These are phyloP conservation scores for Acipenser ruthenus DNA, from an alignment of 2,797 vertebrate species.

Conservation along the genomic window DNA sequence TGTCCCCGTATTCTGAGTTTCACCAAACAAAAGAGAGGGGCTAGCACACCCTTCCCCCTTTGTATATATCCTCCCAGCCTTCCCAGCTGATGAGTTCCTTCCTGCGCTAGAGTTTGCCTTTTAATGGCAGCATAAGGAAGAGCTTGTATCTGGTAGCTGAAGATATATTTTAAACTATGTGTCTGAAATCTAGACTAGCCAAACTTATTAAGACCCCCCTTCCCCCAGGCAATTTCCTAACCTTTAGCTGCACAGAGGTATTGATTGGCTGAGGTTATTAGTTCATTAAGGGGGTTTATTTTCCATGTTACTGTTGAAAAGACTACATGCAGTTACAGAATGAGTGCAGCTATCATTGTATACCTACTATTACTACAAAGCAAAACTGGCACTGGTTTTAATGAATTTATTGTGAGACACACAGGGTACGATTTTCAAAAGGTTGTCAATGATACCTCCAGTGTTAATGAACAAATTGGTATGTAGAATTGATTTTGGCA, in stretches of 20 bases:
- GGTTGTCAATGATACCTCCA: too few relatives aligned
- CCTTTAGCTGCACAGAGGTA: conserved; percentile 19
- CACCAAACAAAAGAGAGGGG: too few relatives aligned
- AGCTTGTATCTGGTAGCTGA: neutral
- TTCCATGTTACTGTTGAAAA: conserved; percentile 12
- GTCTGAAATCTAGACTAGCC: conserved; percentile 17
- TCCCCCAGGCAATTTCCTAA: conserved; percentile 16
- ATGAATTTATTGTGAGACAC: conserved; percentile 4
- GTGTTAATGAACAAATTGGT: too few relatives aligned
- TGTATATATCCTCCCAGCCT: too few relatives aligned
- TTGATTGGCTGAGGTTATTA: conserved; percentile 22
- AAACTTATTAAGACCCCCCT: conserved; percentile 15
- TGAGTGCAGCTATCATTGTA: neutral
- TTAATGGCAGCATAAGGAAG: neutral
- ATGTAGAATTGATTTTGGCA: too few relatives aligned
- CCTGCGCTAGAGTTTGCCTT: too few relatives aligned
- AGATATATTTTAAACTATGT: neutral
- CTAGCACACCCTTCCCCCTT: too few relatives aligned
- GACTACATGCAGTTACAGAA: conserved; percentile 12
- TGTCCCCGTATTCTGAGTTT: too few relatives aligned
- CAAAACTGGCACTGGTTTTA: neutral
- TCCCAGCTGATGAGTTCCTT: too few relatives aligned
- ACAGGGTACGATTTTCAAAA: too few relatives aligned
- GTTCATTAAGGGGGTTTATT: conserved; percentile 16
- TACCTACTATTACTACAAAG: conserved; percentile 1